Conservation (phyloP, 2,113 vertebrate genomes). For the Aspiorhynchus laticeps region DNA sequence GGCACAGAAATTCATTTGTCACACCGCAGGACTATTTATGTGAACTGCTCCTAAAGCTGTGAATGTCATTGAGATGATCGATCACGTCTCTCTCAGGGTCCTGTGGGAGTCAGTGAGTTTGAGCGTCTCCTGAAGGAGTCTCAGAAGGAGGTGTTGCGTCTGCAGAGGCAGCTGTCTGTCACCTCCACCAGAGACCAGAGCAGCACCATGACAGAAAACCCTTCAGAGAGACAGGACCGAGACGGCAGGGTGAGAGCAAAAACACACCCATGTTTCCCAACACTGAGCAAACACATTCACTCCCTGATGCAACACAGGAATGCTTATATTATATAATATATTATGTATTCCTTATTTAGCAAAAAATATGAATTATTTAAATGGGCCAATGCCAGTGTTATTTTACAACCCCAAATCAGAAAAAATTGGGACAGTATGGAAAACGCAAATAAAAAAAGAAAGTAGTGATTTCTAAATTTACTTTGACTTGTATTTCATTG, state of each 20-base stretch:
- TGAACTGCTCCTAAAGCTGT: background rate
- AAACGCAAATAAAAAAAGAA: too few relatives aligned
- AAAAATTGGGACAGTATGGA: too few relatives aligned
- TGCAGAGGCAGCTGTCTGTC: conserved; percentile 93
- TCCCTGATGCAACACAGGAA: background rate
- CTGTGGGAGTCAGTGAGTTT: conserved; percentile 77
- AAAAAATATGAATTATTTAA: too few relatives aligned
- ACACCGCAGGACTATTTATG: background rate
- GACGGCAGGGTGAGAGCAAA: conserved; percentile 4
- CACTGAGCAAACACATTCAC: background rate
- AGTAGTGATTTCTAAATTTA: too few relatives aligned
- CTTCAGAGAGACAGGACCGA: conserved; percentile 45
- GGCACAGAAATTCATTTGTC: background rate
- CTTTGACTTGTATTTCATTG: too few relatives aligned
- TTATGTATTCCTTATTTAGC: too few relatives aligned
- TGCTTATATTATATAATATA: too few relatives aligned
- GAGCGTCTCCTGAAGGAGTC: conserved; percentile 89
- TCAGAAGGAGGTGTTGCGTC: conserved; percentile 90
- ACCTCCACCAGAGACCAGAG: conserved; percentile 64
- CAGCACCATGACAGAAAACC: background rate
- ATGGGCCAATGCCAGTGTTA: too few relatives aligned
- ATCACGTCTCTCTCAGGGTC: conserved; percentile 48
- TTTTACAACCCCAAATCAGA: too few relatives aligned
- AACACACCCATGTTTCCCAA: background rate
- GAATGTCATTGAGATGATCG: background rate